Evolutionary conservation across 2,888 invertebrate genomes (phyloP), one percentile per base, ranked within the genome.

Genomic region (Dorcus parallelipipedus): DNA sequence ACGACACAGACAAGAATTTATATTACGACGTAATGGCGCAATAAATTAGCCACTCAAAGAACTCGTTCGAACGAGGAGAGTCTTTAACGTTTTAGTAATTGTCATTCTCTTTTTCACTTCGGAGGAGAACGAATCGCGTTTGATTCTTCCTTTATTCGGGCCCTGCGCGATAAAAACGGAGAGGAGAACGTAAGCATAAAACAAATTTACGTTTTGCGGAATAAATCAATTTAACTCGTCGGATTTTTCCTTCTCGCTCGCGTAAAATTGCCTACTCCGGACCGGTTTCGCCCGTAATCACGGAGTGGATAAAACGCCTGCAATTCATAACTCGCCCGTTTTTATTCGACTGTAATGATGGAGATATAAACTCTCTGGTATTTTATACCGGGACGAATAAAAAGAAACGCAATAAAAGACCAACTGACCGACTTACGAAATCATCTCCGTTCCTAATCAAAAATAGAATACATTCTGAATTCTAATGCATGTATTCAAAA

Each of bases 1-100:
- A 54, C 55, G 55, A 49, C 61, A 58, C 49, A 49, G 52, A 56
- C 23, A 26, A 48, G 54, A 54, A 63, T 60, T 61, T 61, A 54
- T 56, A 49, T 55, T 59, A 45, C 51, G 45, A 51, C 41, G 7
- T 43, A 33, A 52, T 52, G 45, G 43, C 17, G 45, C 45, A 10
- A 45, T 45, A 45, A 45, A 45, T 45, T 45, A n/a, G 45, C 45
- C 17, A 45, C 45, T 45, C 23, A 20, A 45, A 45, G 23, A 45
- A 45, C 45, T 45, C 45, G 45, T 23, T 45, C 45, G 45, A 20
- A 17, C 20, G 23, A 45, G 14, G 23, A 45, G 20, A 45, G 45
- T 10, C 45, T 9, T 17, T 45, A 45, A 45, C 23, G 45, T 45
- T n/a, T n/a, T 45, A 23, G 56, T 56, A 52, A 56, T 56, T 56